Conservation (phyloP, 2,113 vertebrate species). For the Panthera uncia region DNA sequence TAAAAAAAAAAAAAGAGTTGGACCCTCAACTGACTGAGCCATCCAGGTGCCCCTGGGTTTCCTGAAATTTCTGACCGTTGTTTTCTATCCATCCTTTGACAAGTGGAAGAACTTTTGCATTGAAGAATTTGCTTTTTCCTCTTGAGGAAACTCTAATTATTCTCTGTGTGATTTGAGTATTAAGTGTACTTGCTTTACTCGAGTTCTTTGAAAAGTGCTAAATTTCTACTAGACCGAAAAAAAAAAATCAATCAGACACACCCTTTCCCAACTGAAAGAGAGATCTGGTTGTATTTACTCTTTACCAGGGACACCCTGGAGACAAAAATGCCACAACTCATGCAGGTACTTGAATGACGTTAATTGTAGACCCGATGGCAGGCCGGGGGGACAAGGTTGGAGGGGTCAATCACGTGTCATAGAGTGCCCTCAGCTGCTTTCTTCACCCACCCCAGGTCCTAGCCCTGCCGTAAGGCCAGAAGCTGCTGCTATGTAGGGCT, state of each 20-base stretch:
- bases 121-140: not conserved
- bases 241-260: not conserved
- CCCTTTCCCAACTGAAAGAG: not conserved
- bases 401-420: rapidly evolving
- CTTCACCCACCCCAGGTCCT: not conserved
- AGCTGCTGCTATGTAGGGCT: too few species aligned
- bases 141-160: not conserved
- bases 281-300: not conserved
- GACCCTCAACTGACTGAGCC: too few species aligned
- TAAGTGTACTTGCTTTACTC: not conserved
- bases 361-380: not conserved
- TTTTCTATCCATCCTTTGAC: not conserved
- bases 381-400: not conserved
- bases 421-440: not conserved
- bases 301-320: not conserved
- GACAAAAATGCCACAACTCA: not conserved
- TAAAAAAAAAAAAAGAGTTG: too few species aligned
- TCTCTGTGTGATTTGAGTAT: not conserved
- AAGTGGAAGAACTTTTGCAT: not conserved
- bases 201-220: not conserved
- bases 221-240: not conserved
- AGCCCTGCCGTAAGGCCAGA: not conserved
- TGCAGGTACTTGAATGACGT: not conserved
- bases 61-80: not conserved
- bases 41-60: too few species aligned